phyloP scores from a whole-genome alignment of 2,888 invertebrate genomes.

The Ormyrus rosae region DNA sequence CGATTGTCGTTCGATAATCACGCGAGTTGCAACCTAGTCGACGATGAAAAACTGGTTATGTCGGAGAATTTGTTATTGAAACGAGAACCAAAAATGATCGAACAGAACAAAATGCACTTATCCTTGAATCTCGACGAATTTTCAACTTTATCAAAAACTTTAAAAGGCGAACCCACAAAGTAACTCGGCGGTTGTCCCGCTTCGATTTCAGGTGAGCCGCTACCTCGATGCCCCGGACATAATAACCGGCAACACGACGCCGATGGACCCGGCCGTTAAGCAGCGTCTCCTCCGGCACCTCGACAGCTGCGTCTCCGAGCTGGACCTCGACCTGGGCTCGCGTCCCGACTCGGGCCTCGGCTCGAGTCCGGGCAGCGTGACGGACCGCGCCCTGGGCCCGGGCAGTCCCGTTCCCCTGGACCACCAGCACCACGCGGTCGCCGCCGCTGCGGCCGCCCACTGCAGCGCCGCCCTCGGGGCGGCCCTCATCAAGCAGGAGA shows the following conservation, averaged over 20 bases:
- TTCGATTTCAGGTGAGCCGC: conserved; percentile 75
- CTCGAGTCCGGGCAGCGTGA: conserved; percentile 74
- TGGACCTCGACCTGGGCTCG: conserved; percentile 79
- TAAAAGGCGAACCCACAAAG: too few species aligned
- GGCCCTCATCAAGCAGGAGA: conserved; percentile 63
- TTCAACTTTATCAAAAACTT: too few species aligned
- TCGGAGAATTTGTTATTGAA: too few species aligned
- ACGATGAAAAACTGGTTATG: too few species aligned
- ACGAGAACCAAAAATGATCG: too few species aligned
- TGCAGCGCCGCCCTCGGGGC: conserved; percentile 70
- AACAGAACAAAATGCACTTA: too few species aligned
- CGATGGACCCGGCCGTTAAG: conserved; percentile 79
- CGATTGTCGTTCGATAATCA: too few species aligned
- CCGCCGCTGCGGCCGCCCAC: conserved; percentile 71
- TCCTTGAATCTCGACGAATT: too few species aligned
- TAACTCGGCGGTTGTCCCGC: too few species aligned
- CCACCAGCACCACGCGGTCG: conserved; percentile 62
- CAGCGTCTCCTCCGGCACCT: conserved; percentile 80
- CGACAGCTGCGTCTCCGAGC: conserved; percentile 80
- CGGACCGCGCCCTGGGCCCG: conserved; percentile 65
- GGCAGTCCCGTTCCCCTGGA: conserved; percentile 64
- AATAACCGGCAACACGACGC: conserved; percentile 78
- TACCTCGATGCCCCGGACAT: conserved; percentile 81
- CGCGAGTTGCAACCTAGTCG: too few species aligned
- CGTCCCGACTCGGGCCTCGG: conserved; percentile 73